phyloP scores from a whole-genome alignment of 2,888 invertebrate genomes.

The Abrostola tripartita region DNA sequence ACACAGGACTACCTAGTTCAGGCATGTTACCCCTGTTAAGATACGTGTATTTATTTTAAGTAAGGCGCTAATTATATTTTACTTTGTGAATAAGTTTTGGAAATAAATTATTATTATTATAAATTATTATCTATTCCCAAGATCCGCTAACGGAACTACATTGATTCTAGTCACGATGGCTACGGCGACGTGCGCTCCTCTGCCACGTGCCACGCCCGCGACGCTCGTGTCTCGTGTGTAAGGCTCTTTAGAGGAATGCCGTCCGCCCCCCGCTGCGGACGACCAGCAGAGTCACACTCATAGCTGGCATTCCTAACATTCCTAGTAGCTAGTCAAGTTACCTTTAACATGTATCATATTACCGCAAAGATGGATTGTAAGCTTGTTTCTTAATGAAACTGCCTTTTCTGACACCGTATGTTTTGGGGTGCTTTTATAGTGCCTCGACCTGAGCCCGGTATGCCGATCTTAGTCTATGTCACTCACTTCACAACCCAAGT shows the following conservation, averaged over 20 bases:
- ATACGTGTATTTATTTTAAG: too few species aligned
- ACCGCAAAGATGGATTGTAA: slow-evolving; percentile 8
- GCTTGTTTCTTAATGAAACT: background rate
- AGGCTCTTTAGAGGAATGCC: slow-evolving; percentile 39
- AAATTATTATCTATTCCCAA: too few species aligned
- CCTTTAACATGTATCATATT: slow-evolving; percentile 22
- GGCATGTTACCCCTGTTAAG: too few species aligned
- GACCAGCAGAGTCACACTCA: slow-evolving; percentile 35
- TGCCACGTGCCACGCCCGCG: slow-evolving; percentile 35
- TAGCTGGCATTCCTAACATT: slow-evolving; percentile 49
- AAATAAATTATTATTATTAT: too few species aligned
- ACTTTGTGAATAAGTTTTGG: too few species aligned
- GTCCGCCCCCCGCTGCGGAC: slow-evolving; percentile 51
- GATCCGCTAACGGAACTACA: slow-evolving; percentile 14
- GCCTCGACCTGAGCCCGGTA: too few species aligned
- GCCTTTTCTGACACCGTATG: background rate
- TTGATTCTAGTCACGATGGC: slow-evolving; percentile 30
- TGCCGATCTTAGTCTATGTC: too few species aligned
- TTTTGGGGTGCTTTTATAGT: too few species aligned
- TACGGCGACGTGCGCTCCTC: slow-evolving; percentile 3
- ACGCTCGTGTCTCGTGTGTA: slow-evolving; percentile 26
- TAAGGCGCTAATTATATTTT: too few species aligned
- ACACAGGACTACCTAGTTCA: too few species aligned
- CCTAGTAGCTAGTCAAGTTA: slow-evolving; percentile 22
- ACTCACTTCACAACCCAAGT: too few species aligned